Conservation (phyloP, 2,888 invertebrate genomes). For the Drosophila diplacantha region DNA sequence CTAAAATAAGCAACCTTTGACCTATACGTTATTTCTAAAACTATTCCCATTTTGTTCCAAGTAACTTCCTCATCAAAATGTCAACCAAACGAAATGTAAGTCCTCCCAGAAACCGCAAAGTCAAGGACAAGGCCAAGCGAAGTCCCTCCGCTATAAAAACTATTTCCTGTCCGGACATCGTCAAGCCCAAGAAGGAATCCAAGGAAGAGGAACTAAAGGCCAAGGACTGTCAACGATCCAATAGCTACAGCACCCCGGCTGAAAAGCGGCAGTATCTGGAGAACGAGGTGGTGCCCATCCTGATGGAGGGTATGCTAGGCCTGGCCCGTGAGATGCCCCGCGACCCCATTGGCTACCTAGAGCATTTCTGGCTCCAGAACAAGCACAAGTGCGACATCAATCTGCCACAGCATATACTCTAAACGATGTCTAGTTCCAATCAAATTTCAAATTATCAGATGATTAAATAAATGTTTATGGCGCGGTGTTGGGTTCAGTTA, state of each 20-base stretch:
- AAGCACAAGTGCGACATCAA: slow-evolving; percentile 53
- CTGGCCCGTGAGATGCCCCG: slow-evolving; percentile 53
- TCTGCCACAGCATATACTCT: slow-evolving; percentile 48
- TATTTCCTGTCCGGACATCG: slow-evolving; percentile 13
- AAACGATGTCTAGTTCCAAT: slow-evolving; percentile 5
- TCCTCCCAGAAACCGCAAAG: slow-evolving; percentile 9
- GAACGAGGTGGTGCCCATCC: slow-evolving; percentile 50
- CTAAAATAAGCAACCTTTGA: not conserved
- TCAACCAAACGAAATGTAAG: not conserved
- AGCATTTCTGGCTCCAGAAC: slow-evolving; percentile 53
- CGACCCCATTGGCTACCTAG: slow-evolving; percentile 54
- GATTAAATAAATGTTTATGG: slow-evolving; percentile 48
- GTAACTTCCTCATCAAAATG: slow-evolving; percentile 31
- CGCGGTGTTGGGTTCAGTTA: slow-evolving; percentile 27
- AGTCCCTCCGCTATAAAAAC: not conserved
- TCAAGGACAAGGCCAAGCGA: slow-evolving; percentile 3
- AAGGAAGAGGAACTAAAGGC: not conserved
- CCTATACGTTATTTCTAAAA: not conserved
- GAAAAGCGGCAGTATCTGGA: slow-evolving; percentile 46
- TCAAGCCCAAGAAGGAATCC: slow-evolving; percentile 21
- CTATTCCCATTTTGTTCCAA: not conserved
- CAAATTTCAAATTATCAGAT: slow-evolving; percentile 53
- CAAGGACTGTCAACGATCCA: slow-evolving; percentile 7
- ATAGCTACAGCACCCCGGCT: slow-evolving; percentile 9
- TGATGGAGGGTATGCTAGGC: slow-evolving; percentile 60